Conservation (phyloP, 2,888 invertebrate species). For the Antitype chi region DNA sequence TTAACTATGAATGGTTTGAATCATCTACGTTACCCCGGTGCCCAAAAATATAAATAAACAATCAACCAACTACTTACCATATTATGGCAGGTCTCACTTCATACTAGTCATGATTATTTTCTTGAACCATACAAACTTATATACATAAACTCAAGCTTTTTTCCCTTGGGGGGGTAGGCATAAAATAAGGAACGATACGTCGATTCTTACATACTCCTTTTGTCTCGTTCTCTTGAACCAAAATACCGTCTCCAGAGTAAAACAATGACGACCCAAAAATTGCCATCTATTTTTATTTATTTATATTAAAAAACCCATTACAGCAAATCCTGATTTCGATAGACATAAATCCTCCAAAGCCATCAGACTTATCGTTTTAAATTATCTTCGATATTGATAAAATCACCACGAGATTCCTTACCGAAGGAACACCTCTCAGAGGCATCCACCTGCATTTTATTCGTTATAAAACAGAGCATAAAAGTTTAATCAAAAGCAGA, state of each 20-base stretch:
- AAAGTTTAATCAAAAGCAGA: constrained; percentile 71
- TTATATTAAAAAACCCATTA: constrained; percentile 49
- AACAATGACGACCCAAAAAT: constrained; percentile 26
- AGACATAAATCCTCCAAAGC: constrained; percentile 45
- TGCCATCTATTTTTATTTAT: constrained; percentile 30
- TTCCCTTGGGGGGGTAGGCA: no score
- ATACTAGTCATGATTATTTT: background rate
- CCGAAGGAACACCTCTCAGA: constrained; percentile 27
- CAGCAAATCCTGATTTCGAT: constrained; percentile 43
- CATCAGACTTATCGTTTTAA: constrained; percentile 52
- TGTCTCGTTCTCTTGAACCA: background rate
- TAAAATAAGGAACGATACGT: no score
- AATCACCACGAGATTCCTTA: constrained; percentile 50
- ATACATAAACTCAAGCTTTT: no score
- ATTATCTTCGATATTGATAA: constrained; percentile 52
- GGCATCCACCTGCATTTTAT: constrained; percentile 61
- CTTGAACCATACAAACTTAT: background rate
- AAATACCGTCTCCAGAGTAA: background rate
- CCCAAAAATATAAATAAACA: background rate
- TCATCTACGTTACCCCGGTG: background rate
- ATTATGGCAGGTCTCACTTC: no score
- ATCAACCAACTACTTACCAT: background rate
- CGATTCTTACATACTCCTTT: no score
- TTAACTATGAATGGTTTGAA: background rate
- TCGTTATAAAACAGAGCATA: constrained; percentile 65